A percentile compares a stretch with the other conserved stretches of the same genome.
Evolutionary conservation across 2,888 invertebrate genomes (phyloP).

Genomic region (Drosophila greeni): DNA sequence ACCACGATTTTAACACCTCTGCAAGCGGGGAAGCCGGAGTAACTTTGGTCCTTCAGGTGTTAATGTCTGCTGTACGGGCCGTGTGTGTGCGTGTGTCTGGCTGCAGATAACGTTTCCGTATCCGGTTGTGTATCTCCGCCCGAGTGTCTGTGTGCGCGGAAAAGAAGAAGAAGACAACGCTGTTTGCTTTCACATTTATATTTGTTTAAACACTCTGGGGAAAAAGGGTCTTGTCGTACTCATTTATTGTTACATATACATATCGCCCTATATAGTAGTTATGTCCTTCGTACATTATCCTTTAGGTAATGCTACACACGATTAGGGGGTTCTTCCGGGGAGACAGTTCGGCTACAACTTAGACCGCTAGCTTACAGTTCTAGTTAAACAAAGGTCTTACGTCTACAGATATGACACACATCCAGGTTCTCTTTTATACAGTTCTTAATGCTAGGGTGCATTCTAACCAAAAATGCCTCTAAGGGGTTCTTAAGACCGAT

Average conservation of each 20-base stretch:
- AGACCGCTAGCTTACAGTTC: conserved; percentile 41
- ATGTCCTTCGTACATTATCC: conserved; percentile 13
- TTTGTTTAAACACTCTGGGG: conserved; percentile 65
- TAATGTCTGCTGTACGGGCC: conserved; percentile 57
- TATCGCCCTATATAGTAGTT: conserved; percentile 35
- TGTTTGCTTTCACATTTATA: conserved; percentile 65
- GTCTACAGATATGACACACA: conserved; percentile 20
- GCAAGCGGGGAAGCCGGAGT: conserved; percentile 24
- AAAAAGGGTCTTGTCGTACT: conserved; percentile 33
- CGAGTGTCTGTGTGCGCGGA: conserved; percentile 6
- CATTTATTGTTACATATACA: conserved; percentile 39
- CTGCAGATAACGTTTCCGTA: conserved; percentile 51
- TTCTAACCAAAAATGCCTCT: conserved; percentile 1
- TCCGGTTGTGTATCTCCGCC: conserved; percentile 24
- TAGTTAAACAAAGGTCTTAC: conserved; percentile 43
- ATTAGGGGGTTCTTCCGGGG: conserved; percentile 6
- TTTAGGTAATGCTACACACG: conserved; percentile 32
- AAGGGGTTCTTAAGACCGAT: not conserved
- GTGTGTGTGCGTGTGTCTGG: conserved; percentile 51
- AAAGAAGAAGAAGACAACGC: conserved; percentile 32
- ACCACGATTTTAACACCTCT: conserved; percentile 54
- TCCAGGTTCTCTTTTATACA: conserved; percentile 32
- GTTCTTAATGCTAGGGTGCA: conserved; percentile 16
- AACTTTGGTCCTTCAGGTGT: conserved; percentile 61
- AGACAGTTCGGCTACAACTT: conserved; percentile 35